Evolutionary conservation across 2,113 vertebrate genomes (phyloP), one percentile per base, ranked within the genome.

Genomic region (Xiphias gladius): DNA sequence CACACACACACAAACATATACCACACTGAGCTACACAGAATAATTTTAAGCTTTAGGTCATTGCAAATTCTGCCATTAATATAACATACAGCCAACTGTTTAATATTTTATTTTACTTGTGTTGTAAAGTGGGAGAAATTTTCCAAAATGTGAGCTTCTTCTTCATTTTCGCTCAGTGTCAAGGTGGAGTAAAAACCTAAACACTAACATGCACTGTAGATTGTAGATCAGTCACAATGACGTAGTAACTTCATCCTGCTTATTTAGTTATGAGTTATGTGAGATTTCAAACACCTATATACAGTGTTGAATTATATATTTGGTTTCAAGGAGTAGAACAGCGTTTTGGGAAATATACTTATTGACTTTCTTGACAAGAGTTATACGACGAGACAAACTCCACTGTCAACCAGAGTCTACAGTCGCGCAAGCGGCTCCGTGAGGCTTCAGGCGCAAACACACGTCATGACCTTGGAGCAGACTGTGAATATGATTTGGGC

Each of bases 21-120:
- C 1, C 30, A 54, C 12, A 8, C 13, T 22, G 46, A 69, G 46
- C 1, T 8, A 68, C 58, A 50, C 7, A 55, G 16, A 62, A 24
- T 68, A 28, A 46, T 14, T 26, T 73, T 14, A 54, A 54, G 26
- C 32, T 73, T 50, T 3, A 26, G 58, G 59, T 72, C 22, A 65
- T 48, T 66, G 43, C 2, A 67, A 35, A 75, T 76, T 10, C 24
- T 52, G 41, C 37, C 24, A 80, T 65, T 50, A 80, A 43, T 35
- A 65, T 75, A 74, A 63, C 50, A 68, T 69, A 17, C 24, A 61
- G 58, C 19, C 12, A 24, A 59, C 7, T 3, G 30, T 46, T 59
- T 30, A 26, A 61, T 61, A 63, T 46, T 66, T 72, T 16, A 52
- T 19, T 48, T 30, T 20, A 14, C 14, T 19, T 30, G 46, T 62